Conservation (phyloP, 2,797 vertebrate genomes). For the Pachyuromys duprasi region DNA sequence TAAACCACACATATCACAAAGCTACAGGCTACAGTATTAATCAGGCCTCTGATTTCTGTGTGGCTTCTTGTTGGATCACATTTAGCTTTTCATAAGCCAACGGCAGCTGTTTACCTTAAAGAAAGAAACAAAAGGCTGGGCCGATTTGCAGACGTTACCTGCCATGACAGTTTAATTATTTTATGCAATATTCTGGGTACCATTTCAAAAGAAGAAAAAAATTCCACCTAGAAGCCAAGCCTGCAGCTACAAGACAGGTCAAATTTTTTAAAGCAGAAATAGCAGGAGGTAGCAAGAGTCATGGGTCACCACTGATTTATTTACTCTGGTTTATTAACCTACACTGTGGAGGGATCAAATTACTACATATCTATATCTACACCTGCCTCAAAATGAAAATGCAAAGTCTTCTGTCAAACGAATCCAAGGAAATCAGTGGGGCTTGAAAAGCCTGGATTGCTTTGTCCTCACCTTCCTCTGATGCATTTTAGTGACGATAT, state of each 20-base stretch:
- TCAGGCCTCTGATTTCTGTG: slow-evolving; percentile 80
- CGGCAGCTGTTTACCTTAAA: slow-evolving; percentile 84
- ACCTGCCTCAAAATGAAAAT: slow-evolving; percentile 73
- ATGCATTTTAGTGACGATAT: slow-evolving; percentile 18
- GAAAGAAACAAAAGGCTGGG: slow-evolving; percentile 81
- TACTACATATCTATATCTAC: slow-evolving; percentile 48
- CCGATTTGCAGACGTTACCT: slow-evolving; percentile 74
- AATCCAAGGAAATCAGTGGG: slow-evolving; percentile 59
- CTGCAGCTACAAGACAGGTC: slow-evolving; percentile 57
- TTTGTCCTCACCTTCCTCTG: slow-evolving; percentile 57
- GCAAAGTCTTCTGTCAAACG: slow-evolving; percentile 66
- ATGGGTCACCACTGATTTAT: slow-evolving; percentile 66
- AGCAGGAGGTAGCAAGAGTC: slow-evolving; percentile 66
- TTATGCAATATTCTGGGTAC: slow-evolving; percentile 73
- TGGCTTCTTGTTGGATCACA: slow-evolving; percentile 72
- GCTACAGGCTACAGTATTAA: slow-evolving; percentile 84
- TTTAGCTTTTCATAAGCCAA: slow-evolving; percentile 75
- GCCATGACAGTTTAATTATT: slow-evolving; percentile 83
- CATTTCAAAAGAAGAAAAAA: slow-evolving; percentile 78
- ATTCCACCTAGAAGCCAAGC: slow-evolving; percentile 66
- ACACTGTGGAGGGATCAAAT: slow-evolving; percentile 62
- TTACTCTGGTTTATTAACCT: slow-evolving; percentile 69
- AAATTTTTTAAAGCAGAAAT: not conserved
- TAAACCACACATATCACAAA: slow-evolving; percentile 78
- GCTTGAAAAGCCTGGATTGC: slow-evolving; percentile 43